Evolutionary conservation across 2,888 invertebrate genomes (phyloP).

Genomic region (Electrophaes corylata): DNA sequence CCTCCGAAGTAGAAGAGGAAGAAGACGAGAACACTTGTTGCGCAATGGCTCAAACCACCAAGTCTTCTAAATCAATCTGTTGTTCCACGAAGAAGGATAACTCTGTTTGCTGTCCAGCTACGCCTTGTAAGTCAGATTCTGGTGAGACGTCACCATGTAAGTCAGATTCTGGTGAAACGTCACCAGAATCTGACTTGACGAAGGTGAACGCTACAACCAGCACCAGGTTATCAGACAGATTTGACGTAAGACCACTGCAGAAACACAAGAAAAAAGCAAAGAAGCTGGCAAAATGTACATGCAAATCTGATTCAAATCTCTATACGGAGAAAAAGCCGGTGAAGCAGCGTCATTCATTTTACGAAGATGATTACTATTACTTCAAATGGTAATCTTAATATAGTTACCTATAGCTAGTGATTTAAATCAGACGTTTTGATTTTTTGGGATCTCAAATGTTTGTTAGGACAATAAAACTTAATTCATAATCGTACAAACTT

Average conservation of each 20-base stretch:
- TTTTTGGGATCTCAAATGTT: slow-evolving; percentile 4
- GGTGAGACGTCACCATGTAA: too few relatives aligned
- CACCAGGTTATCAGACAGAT: slow-evolving; percentile 27
- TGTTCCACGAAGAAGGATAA: slow-evolving; percentile 21
- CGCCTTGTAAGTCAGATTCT: too few relatives aligned
- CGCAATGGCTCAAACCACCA: slow-evolving; percentile 6
- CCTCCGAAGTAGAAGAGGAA: slow-evolving; percentile 6
- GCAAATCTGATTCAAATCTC: slow-evolving; percentile 27
- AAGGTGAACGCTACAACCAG: slow-evolving; percentile 24
- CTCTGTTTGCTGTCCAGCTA: slow-evolving; percentile 16
- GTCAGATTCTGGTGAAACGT: too few relatives aligned
- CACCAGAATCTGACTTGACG: slow-evolving; percentile 1
- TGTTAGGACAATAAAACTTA: background rate
- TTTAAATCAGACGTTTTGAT: background rate
- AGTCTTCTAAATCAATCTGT: slow-evolving; percentile 18
- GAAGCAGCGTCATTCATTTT: slow-evolving; percentile 21
- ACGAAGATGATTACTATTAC: slow-evolving; percentile 25
- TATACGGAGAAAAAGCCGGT: background rate
- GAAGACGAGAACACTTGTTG: slow-evolving; percentile 8
- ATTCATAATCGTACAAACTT: too few relatives aligned
- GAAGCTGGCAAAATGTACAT: slow-evolving; percentile 21
- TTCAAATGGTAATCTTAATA: slow-evolving; percentile 28
- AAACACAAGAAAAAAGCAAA: slow-evolving; percentile 6
- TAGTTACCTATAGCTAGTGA: too few relatives aligned
- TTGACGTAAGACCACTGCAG: slow-evolving; percentile 26